phyloP scores from a whole-genome alignment of 92 coral and sea anemone species.

The Paragorgia papillata region DNA sequence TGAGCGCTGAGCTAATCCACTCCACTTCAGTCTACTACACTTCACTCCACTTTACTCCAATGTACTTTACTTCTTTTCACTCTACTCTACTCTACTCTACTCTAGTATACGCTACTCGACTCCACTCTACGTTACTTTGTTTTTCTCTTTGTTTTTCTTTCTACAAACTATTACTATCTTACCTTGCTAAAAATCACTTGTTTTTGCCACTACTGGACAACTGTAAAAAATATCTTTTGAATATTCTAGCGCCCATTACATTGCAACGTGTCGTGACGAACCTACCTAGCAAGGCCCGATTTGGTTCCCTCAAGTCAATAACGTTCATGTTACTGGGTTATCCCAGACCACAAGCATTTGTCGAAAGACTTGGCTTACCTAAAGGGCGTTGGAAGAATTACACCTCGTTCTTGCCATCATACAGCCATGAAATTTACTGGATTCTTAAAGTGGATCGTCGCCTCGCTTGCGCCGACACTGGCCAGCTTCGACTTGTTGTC shows the following conservation, averaged over 20 bases:
- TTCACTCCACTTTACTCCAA: too few relatives aligned
- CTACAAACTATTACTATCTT: too few relatives aligned
- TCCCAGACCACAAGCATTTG: constrained; percentile 12
- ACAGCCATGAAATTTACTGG: constrained; percentile 24
- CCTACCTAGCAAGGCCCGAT: neutral
- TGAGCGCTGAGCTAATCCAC: too few relatives aligned
- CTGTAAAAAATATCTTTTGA: neutral
- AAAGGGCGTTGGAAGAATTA: constrained; percentile 22
- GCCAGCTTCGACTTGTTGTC: constrained; percentile 20
- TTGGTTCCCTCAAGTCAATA: neutral
- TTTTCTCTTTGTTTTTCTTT: too few relatives aligned
- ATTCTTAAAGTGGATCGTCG: neutral
- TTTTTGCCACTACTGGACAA: neutral
- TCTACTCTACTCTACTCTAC: too few relatives aligned
- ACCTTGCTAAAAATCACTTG: too few relatives aligned
- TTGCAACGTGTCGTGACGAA: neutral
- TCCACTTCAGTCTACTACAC: too few relatives aligned
- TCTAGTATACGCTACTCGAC: too few relatives aligned
- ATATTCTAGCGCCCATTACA: constrained; percentile 18
- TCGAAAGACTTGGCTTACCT: constrained; percentile 8
- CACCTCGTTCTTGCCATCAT: constrained; percentile 7
- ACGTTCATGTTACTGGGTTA: constrained; percentile 19
- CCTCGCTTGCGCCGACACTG: constrained; percentile 22
- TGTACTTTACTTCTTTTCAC: too few relatives aligned
- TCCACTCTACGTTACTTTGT: too few relatives aligned